Conservation (phyloP, 2,888 invertebrate genomes). For the Carabus problematicus region DNA sequence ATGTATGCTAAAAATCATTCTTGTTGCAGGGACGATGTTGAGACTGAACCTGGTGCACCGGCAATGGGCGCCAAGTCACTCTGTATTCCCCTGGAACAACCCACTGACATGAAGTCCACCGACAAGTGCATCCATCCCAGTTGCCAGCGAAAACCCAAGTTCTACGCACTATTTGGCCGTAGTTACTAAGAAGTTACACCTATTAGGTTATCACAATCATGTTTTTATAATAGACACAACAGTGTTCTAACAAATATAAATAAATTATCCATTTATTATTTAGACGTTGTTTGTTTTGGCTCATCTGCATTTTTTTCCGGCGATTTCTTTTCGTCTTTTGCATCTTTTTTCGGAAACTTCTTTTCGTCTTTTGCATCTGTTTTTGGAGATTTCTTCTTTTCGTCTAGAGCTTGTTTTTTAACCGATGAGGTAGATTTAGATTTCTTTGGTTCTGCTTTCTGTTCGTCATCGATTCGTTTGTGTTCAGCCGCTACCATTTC, state of each 20-base stretch:
- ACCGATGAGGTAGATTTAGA: not conserved
- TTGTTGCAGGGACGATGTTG: conserved; percentile 68
- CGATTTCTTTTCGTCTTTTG: not conserved
- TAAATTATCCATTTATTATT: conserved; percentile 26
- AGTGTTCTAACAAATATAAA: conserved; percentile 18
- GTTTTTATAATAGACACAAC: conserved; percentile 23
- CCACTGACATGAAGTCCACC: conserved; percentile 65
- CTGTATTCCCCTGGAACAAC: conserved; percentile 96
- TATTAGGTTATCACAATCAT: conserved; percentile 21
- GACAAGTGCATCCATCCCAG: conserved; percentile 87
- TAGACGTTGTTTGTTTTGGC: conserved; percentile 7
- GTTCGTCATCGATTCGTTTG: conserved; percentile 61
- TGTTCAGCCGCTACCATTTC: conserved; percentile 66
- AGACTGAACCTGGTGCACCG: conserved; percentile 80
- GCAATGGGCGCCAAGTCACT: conserved; percentile 99
- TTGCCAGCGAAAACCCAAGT: conserved; percentile 81
- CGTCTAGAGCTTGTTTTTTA: not conserved
- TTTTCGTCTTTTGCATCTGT: not conserved
- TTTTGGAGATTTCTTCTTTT: not conserved
- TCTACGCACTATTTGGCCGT: conserved; percentile 92
- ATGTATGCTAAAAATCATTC: conserved; percentile 43
- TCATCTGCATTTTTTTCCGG: not conserved
- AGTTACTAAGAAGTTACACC: too few relatives aligned
- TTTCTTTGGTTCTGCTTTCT: conserved; percentile 48
- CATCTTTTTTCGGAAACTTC: too few relatives aligned